These are phyloP conservation scores for Acrocephalus scirpaceus DNA, from an alignment of 2,797 vertebrate species.

Conservation along the genomic window DNA sequence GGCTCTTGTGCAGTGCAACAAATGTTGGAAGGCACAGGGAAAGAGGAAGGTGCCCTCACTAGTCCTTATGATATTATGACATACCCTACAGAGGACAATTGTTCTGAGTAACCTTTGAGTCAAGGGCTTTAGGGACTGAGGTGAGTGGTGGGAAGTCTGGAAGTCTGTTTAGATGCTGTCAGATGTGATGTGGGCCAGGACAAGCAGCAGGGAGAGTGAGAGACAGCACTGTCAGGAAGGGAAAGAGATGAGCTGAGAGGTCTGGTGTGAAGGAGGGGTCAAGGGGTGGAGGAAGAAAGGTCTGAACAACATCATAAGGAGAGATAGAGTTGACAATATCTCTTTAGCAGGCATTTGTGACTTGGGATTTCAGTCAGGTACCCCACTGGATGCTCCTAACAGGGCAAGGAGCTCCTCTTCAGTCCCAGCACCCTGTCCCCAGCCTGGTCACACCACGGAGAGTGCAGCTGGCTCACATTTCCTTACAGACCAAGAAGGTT, in stretches of 20 bases:
- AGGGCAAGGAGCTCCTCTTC: background rate
- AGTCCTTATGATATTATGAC: background rate
- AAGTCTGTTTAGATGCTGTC: background rate
- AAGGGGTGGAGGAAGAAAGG: background rate
- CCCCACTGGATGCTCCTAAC: background rate
- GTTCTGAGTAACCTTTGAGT: background rate
- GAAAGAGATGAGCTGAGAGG: background rate
- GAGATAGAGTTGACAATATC: background rate
- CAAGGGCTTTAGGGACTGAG: background rate
- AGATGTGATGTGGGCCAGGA: background rate
- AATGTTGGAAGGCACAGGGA: background rate
- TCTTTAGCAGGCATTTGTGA: background rate
- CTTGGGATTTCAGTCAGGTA: background rate
- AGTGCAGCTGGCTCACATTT: background rate
- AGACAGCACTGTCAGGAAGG: background rate
- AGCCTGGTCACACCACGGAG: fast-evolving
- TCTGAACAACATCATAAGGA: background rate
- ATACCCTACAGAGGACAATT: background rate
- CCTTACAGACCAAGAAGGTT: background rate
- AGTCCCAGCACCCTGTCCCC: background rate
- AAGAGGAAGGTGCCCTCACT: background rate
- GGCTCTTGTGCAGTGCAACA: background rate
- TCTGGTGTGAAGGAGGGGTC: background rate
- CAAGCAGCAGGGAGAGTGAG: background rate
- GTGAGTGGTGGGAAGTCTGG: background rate